Percentiles rank a stretch among this genome's conserved stretches.
phyloP scores from a whole-genome alignment of 2,797 vertebrate genomes.

The Malacoraja senta region DNA sequence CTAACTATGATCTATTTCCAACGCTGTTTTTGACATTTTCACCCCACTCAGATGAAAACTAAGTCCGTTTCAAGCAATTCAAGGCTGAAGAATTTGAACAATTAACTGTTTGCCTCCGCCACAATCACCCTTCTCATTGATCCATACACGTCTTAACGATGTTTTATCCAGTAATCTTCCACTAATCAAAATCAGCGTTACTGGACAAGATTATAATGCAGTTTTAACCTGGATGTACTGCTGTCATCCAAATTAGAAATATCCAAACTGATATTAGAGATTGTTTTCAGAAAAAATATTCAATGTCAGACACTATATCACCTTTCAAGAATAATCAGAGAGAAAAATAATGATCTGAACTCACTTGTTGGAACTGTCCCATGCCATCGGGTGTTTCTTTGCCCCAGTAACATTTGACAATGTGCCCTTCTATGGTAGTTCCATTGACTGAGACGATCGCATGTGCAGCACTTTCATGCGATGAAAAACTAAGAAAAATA shows the following conservation, averaged over 20 bases:
- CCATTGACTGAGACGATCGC: conserved; percentile 95
- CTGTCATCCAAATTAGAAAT: neutral
- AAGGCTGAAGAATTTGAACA: neutral
- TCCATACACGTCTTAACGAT: too few relatives aligned
- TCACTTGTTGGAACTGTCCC: conserved; percentile 81
- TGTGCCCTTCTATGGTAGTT: conserved; percentile 83
- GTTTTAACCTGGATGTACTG: conserved; percentile 41
- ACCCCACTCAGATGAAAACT: neutral
- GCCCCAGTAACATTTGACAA: conserved; percentile 97
- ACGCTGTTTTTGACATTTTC: neutral
- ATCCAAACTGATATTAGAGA: neutral
- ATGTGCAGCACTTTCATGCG: conserved; percentile 89
- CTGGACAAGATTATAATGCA: conserved; percentile 3
- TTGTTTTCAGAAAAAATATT: neutral
- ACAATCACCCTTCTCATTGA: neutral
- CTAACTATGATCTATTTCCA: neutral
- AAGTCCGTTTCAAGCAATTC: neutral
- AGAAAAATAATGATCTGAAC: neutral
- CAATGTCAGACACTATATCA: neutral
- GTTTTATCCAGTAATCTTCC: neutral
- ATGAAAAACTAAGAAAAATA: conserved; percentile 69
- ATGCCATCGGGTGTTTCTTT: conserved; percentile 91
- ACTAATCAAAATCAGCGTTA: neutral
- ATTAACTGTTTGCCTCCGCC: neutral
- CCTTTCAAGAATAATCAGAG: neutral